Evolutionary conservation across 2,113 vertebrate species (phyloP), one percentile per base, ranked within the genome.

Genomic region (Phalacrocorax carbo): DNA sequence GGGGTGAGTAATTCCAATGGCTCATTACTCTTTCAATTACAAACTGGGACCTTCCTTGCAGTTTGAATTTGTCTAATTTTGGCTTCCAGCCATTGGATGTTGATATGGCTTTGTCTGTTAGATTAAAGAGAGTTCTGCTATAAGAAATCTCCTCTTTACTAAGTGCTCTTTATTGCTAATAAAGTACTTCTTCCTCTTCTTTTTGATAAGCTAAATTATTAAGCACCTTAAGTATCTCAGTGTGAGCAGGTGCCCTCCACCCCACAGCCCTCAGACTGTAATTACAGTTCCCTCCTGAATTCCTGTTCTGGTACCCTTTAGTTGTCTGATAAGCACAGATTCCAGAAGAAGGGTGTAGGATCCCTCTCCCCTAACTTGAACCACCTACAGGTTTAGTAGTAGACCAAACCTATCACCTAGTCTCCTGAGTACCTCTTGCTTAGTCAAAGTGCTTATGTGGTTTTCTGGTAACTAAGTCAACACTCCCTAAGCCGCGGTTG

Each of bases 21-120:
- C 81, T 97, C 94, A 95, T 97, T 97, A 91, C 83, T 95, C 95
- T 95, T 96, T 87, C 95, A 90, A 79, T 97, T 94, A 91, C 91
- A 96, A 88, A 94, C 77, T 94, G 95, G 91, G 88, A 87, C 66
- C 80, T 75, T 95, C 73, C 57, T 79, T 89, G 81, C 77, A 80
- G 81, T 76, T 92, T 76, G 81, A 89, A 95, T 94, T 89, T 91
- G 88, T 94, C 83, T 97, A 61, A 79, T 92, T 93, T 89, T 95
- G 93, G 94, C 91, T 97, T 82, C 57, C 73, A 87, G 91, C 77
- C 91, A 64, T 4, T 95, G 83, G 88, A 69, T 89, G 86, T 82
- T 91, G 93, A 54, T 85, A 65, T 11, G 32, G 70, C 55, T 95
- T 95, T 93, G 77, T 89, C 89, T 89, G 94, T 70, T 70, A 61